Conservation (phyloP, 2,113 vertebrate species). For the Stercorarius parasiticus region DNA sequence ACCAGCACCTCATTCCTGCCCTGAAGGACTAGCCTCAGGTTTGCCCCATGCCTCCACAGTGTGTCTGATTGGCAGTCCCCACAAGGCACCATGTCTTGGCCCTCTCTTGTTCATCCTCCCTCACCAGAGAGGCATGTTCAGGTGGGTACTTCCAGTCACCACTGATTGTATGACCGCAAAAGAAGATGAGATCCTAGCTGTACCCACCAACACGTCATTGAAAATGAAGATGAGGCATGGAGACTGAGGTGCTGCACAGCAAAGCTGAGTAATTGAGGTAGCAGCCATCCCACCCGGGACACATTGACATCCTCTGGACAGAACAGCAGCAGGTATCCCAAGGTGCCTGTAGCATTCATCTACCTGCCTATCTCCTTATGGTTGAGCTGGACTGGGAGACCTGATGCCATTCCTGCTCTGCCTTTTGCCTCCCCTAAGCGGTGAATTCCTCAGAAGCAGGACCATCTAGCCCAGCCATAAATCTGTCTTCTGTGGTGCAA, state of each 20-base stretch:
- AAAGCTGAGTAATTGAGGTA: background rate
- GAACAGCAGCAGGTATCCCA: background rate
- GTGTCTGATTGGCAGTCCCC: background rate
- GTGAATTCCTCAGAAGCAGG: background rate
- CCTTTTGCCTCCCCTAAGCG: background rate
- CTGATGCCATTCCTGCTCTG: background rate
- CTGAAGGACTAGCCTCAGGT: background rate
- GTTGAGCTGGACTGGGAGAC: background rate
- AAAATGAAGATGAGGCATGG: background rate
- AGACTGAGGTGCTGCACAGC: background rate
- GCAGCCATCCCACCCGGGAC: background rate
- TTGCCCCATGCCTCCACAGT: background rate
- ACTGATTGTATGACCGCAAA: background rate
- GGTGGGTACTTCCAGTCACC: background rate
- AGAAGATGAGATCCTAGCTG: background rate
- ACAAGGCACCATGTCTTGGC: accelerated
- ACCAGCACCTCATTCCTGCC: background rate
- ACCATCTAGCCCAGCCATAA: background rate
- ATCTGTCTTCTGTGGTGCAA: background rate
- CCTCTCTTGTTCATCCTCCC: background rate
- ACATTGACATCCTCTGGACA: background rate
- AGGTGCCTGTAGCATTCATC: background rate
- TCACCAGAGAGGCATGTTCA: background rate
- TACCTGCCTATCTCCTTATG: background rate
- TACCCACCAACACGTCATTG: background rate